Evolutionary conservation across 2,113 vertebrate genomes (phyloP).

Genomic region (Choloepus hoffmanni): DNA sequence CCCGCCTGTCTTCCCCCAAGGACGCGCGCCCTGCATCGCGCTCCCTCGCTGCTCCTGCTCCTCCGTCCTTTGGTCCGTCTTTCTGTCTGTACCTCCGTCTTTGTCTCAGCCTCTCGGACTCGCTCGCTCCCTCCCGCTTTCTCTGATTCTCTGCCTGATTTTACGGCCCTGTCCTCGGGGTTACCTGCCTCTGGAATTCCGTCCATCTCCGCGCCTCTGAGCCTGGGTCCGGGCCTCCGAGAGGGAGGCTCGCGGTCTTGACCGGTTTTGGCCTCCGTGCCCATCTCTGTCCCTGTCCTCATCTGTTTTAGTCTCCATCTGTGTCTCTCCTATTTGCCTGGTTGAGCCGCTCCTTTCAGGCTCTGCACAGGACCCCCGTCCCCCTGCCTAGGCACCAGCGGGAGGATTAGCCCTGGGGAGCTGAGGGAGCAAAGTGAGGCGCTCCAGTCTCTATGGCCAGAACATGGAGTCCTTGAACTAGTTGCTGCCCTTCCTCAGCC

Average conservation of each 20-base stretch:
- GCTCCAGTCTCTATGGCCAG: slow-evolving; percentile 11
- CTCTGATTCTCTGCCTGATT: not conserved
- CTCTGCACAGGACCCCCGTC: not conserved
- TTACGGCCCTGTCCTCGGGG: not conserved
- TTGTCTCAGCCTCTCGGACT: slow-evolving; percentile 69
- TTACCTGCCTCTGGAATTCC: not conserved
- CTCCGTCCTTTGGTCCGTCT: slow-evolving; percentile 60
- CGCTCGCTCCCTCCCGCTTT: not conserved
- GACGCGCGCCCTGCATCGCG: not conserved
- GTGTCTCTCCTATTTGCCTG: slow-evolving; percentile 52
- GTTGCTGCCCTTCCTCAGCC: slow-evolving; percentile 14
- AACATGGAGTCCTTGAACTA: not conserved
- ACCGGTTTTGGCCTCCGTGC: not conserved
- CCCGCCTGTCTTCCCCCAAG: slow-evolving; percentile 62
- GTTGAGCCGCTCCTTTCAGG: not conserved
- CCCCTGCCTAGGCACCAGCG: not conserved
- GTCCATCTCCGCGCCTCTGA: not conserved
- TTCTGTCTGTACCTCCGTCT: slow-evolving; percentile 73
- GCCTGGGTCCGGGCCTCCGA: not conserved
- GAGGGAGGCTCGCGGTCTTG: not conserved
- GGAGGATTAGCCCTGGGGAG: not conserved
- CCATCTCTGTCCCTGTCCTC: slow-evolving; percentile 21
- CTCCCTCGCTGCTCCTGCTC: slow-evolving; percentile 7
- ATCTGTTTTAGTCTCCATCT: slow-evolving; percentile 19
- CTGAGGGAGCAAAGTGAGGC: not conserved